Conservation (phyloP, 2,797 vertebrate species). For the Borostomias antarcticus region DNA sequence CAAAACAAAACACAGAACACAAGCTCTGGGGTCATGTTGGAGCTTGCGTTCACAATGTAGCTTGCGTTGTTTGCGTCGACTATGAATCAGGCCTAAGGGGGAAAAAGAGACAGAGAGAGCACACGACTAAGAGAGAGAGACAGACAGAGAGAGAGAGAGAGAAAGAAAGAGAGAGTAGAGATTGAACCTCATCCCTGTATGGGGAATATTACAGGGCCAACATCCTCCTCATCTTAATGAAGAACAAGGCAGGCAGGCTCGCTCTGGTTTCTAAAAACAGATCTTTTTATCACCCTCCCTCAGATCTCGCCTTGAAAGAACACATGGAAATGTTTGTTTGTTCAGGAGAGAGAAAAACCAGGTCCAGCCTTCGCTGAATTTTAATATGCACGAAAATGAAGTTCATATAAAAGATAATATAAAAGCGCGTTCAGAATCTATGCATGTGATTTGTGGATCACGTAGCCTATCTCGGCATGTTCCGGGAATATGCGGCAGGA, state of each 20-base stretch:
- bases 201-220: neutral
- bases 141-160: neutral
- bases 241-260: neutral
- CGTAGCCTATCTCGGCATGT: neutral
- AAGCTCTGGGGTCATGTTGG: too few species aligned
- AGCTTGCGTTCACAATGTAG: too few species aligned
- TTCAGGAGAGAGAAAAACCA: neutral
- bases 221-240: neutral
- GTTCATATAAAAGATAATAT: too few species aligned
- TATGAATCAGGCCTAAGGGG: too few species aligned
- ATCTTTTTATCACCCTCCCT: neutral
- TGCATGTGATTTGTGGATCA: neutral
- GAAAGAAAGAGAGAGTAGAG: neutral
- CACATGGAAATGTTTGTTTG: neutral
- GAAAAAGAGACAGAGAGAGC: conserved; percentile 6
- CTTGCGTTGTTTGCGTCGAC: too few species aligned
- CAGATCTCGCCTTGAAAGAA: neutral
- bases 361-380: neutral
- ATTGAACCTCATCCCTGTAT: neutral
- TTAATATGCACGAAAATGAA: neutral
- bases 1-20: too few species aligned
- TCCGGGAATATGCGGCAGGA: neutral
- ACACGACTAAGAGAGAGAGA: neutral
- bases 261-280: neutral
- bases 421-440: too few species aligned